Evolutionary conservation across 2,113 vertebrate species (phyloP), one percentile per base, ranked within the genome.

Genomic region (Egretta garzetta): DNA sequence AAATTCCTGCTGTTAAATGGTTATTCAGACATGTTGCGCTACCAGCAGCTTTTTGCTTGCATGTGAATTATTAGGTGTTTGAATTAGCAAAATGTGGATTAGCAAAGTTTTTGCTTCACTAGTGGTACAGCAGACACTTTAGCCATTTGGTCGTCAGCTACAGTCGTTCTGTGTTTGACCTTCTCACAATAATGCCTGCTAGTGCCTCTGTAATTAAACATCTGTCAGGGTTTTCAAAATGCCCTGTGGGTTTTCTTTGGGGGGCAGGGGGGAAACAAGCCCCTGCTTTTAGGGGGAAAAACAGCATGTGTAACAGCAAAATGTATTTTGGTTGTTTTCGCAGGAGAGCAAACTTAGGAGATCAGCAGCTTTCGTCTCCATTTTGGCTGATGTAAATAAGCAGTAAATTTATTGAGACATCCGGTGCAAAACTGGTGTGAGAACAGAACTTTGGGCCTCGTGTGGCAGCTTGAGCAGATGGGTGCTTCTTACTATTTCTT

Each of bases 341-440:
- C 66, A 82, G 53, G 20, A 58, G 81, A 80, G 81, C 41, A 55
- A 43, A 91, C 58, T 70, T 80, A 27, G 14, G 89, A 80, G 88
- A 85, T 90, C 67, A 63, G 74, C 80, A 90, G 93, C 93, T 95
- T 97, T 81, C 75, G 88, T 87, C 97, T 96, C 70, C 91, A 23
- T 97, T 97, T 96, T 94, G 89, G 87, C 94, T 97, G 87, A 96
- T 97, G 94, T 95, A 97, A 96, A 97, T 97, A 96, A 94, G 97
- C 89, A 96, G 87, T 87, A 72, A 94, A 97, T 96, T 97, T 97
- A 91, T 85, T 96, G 95, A 96, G 97, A 96, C 96, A 96, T 95
- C 91, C 93, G 95, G 91, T 12, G 18, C 58, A 92, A 89, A 97
- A 96, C 94, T 97, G 92, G 93, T 97, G 97, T 94, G 96, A 97